These are phyloP conservation scores for Dorcus hopei DNA, from an alignment of 2,888 invertebrate genomes.

Conservation along the genomic window DNA sequence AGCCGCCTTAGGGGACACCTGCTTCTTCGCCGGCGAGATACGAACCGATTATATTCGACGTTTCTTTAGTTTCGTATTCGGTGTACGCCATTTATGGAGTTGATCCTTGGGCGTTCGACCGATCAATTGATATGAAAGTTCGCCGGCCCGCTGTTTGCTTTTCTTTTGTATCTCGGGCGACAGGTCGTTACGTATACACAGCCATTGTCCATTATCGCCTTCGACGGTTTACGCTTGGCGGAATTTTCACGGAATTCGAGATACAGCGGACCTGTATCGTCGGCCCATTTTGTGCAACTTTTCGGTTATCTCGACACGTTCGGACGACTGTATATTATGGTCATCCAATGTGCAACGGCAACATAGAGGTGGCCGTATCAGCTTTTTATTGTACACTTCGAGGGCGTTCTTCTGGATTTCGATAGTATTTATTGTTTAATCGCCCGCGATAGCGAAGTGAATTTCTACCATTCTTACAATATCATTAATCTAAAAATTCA, in stretches of 20 bases:
- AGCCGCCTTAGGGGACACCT: too few relatives aligned
- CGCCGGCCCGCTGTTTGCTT: slow-evolving; percentile 23
- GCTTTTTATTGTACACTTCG: slow-evolving; percentile 24
- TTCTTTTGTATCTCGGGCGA: slow-evolving; percentile 26
- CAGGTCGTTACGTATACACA: slow-evolving; percentile 25
- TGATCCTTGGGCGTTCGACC: slow-evolving; percentile 10
- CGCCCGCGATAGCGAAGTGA: neutral
- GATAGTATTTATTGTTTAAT: slow-evolving; percentile 19
- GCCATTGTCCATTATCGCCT: slow-evolving; percentile 29
- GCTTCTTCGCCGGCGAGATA: too few relatives aligned
- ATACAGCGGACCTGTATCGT: slow-evolving; percentile 27
- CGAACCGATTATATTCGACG: too few relatives aligned
- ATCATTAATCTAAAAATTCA: too few relatives aligned
- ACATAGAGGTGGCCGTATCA: slow-evolving; percentile 27
- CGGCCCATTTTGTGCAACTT: too few relatives aligned
- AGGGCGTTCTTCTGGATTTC: slow-evolving; percentile 25
- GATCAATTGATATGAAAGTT: slow-evolving; percentile 22
- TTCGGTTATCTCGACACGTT: too few relatives aligned
- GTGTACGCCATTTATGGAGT: too few relatives aligned
- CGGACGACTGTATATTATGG: slow-evolving; percentile 32
- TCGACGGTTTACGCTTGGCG: slow-evolving; percentile 29
- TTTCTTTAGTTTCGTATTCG: too few relatives aligned
- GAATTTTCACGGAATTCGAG: slow-evolving; percentile 31
- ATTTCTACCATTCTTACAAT: too few relatives aligned
- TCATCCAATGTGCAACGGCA: slow-evolving; percentile 36